Conservation (phyloP, 2,888 invertebrate genomes). For the Coelinius sp. region DNA sequence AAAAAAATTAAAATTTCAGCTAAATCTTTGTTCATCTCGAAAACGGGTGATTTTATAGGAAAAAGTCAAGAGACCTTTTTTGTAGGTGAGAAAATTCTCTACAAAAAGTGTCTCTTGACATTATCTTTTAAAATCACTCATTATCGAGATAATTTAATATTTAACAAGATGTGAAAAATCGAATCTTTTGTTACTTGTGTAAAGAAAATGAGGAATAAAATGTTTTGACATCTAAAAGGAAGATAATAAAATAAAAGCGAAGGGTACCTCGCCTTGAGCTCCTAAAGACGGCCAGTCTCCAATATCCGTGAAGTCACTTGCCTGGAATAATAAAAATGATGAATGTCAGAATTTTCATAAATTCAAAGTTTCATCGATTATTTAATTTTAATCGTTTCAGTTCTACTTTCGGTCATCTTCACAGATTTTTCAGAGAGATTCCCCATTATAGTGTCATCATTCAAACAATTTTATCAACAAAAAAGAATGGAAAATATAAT, state of each 20-base stretch:
- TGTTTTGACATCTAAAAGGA: conserved; percentile 5
- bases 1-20: too few species aligned
- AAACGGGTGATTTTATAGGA: too few species aligned
- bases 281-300: conserved; percentile 94
- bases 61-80: too few species aligned
- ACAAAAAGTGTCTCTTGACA: too few species aligned
- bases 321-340: conserved; percentile 77
- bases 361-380: neutral
- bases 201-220: neutral
- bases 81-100: too few species aligned
- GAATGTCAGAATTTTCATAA: conserved; percentile 14
- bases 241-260: conserved; percentile 34
- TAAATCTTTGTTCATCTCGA: too few species aligned
- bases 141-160: too few species aligned
- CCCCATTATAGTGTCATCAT: neutral
- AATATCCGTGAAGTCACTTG: conserved; percentile 89
- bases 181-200: too few species aligned
- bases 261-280: conserved; percentile 75
- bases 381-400: too few species aligned
- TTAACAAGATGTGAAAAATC: too few species aligned
- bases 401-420: neutral
- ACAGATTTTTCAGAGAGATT: neutral
- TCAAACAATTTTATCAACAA: neutral
- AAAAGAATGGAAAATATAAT: neutral
- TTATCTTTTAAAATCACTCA: too few species aligned